Percentiles rank a stretch among this genome's conserved stretches.
These are phyloP conservation scores for Asbolus verrucosus DNA, from an alignment of 1,140 invertebrate genomes.

Conservation along the genomic window DNA sequence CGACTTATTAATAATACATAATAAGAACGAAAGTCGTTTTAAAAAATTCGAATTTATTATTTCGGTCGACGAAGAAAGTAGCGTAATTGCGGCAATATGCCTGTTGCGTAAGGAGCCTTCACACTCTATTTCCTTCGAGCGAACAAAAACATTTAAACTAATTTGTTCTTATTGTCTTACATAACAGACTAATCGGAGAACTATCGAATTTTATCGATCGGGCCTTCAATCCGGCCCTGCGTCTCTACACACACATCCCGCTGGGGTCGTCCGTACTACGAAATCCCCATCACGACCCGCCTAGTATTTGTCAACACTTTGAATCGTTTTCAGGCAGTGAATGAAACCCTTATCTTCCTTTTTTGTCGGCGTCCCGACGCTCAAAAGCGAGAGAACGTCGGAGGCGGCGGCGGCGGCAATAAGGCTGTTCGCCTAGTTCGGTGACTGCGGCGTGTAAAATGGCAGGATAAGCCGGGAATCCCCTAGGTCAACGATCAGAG, in stretches of 20 bases:
- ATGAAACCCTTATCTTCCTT: slow-evolving; percentile 44
- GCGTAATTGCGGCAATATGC: slow-evolving; percentile 15
- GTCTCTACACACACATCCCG: background rate
- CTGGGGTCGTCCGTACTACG: slow-evolving; percentile 6
- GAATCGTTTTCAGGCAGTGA: slow-evolving; percentile 37
- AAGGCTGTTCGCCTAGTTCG: slow-evolving; percentile 34
- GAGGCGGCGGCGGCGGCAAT: slow-evolving; percentile 32
- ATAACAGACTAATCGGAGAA: slow-evolving; percentile 11
- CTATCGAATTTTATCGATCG: slow-evolving; percentile 9
- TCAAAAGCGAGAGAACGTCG: slow-evolving; percentile 33
- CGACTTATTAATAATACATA: slow-evolving; percentile 7
- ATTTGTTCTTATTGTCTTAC: slow-evolving; percentile 31
- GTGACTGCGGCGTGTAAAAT: slow-evolving; percentile 46
- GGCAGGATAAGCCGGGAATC: slow-evolving; percentile 56
- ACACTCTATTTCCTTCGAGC: slow-evolving; percentile 30
- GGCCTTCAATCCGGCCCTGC: no score
- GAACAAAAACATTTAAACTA: slow-evolving; percentile 25
- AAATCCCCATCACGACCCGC: slow-evolving; percentile 36
- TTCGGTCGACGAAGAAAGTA: slow-evolving; percentile 27
- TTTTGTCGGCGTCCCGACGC: slow-evolving; percentile 38
- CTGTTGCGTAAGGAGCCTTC: slow-evolving; percentile 32
- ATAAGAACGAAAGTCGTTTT: slow-evolving; percentile 10
- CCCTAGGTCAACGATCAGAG: slow-evolving; percentile 58
- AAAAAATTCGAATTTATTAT: slow-evolving; percentile 27
- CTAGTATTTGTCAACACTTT: slow-evolving; percentile 40